Base-by-base conservation (phyloP, 2,888 invertebrate species). In the Monopis laevigella region DNA sequence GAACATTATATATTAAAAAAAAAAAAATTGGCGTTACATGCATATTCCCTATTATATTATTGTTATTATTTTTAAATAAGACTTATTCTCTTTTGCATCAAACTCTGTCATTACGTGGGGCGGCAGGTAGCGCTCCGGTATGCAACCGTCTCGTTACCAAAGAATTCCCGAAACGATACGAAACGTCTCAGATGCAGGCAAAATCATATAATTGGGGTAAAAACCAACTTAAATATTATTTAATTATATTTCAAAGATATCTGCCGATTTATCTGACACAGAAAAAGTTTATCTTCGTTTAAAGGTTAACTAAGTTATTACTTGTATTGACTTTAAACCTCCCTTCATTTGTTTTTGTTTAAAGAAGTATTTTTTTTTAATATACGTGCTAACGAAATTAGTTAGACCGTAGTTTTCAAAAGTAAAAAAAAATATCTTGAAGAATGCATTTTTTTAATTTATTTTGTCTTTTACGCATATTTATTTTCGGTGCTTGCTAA, bases 191-290 rank as follows among this genome's bases (percentile, higher is more conserved):
- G 14, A 24, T n/a, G 28, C 27, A 12, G 17, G 18, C 54, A 58
- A 65, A 70, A 73, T 70, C 69, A 66, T 60, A 65, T 75, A 70
- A 77, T 75, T 73, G 68, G 59, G 53, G 60, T 57, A 69, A 74
- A 75, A 77, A 72, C 62, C 48, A 49, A 48, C 58, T 67, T 60
- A 70, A 69, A 68, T 71, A 65, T 72, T 59, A 60, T 62, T 56
- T 69, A 69, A 73, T 73, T 74, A 70, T 68, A 68, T 65, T 60
- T 61, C 54, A 53, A 36, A 36, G 36, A 6, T 44, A 40, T 26
- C 41, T 52, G 51, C 58, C 59, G 55, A 61, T 64, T 56, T 58
- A 62, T 58, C 51, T 48, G 42, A 44, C 35, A 39, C 28, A 47
- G 54, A 68, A 65, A 65, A 66, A 64, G 46, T 50, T 44, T 54